Base-by-base conservation (phyloP, 30 jellyfish, hydroid and myxozoan genomes). In the Aurelia sp. region DNA sequence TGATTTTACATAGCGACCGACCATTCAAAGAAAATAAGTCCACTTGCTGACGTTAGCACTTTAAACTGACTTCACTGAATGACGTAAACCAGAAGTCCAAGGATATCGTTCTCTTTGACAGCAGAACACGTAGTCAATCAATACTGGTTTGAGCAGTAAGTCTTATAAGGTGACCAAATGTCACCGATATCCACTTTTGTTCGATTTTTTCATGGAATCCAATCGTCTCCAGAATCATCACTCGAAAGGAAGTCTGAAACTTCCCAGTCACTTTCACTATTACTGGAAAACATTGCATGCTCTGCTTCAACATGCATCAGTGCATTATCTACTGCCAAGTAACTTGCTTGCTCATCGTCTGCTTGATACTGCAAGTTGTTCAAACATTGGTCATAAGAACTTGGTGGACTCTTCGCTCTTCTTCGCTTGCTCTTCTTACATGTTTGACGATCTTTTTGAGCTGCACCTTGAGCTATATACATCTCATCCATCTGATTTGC, bases 231-330 rank as follows among this genome's bases (percentile, higher is more conserved):
- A 68, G 80, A 68, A 33, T 68, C 80, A 2, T 24, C 80, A 68
- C 80, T 68, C 60, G 80, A 68, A 24, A 68, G 60, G 38, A 68
- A 68, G 80, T 68, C 80, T 68, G 80, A 68, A 24, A 68, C 80
- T 68, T 68, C 57, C 60, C 60, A 68, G 51, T 68, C 80, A 68
- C 80, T 68, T 68, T 68, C 80, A 24, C 60, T 68, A 33, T 63
- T 68, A 8, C 80, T 68, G 4, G 80, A 68, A 33, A 68, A 33
- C 4, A 33, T 33, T 68, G 57, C 80, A 21, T 33, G 40, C 3
- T 24, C 80, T 38, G 57, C 80, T 68, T 33, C 80, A 3, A 24
- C 9, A 20, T 24, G 57, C 41, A 68, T 3, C 3, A 2, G 66
- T 57, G 66, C 66, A 57, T 57, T 57, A 68, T 33, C 80, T 33